These are phyloP conservation scores for Centrocercus urophasianus DNA, from an alignment of 2,113 vertebrate species.

Conservation along the genomic window DNA sequence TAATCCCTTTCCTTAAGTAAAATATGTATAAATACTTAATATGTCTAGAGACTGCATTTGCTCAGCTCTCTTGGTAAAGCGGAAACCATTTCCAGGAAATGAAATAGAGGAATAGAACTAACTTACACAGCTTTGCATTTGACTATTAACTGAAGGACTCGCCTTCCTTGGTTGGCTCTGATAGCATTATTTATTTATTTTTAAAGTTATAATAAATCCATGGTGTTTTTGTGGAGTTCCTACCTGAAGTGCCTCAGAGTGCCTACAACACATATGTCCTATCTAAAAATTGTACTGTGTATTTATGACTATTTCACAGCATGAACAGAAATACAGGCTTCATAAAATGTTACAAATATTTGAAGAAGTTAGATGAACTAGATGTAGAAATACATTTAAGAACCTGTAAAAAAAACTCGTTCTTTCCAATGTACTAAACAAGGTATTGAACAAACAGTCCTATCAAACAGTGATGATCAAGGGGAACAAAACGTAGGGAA, in stretches of 20 bases:
- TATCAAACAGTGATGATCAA: not conserved
- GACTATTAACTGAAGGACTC: not conserved
- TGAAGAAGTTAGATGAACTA: not conserved
- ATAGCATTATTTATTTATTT: not conserved
- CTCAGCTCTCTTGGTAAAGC: not conserved
- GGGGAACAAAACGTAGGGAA: not conserved
- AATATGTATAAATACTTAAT: not conserved
- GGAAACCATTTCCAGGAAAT: not conserved
- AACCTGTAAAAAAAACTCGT: not conserved
- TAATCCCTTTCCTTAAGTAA: not conserved
- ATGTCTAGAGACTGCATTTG: not conserved
- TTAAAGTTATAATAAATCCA: not conserved
- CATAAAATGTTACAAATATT: not conserved
- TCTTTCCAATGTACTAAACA: not conserved
- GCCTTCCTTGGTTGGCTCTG: not conserved
- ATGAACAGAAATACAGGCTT: not conserved
- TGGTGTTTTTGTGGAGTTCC: not conserved
- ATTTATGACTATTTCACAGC: not conserved
- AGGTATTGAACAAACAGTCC: accelerated
- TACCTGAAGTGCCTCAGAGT: not conserved
- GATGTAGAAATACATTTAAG: not conserved
- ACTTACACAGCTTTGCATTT: not conserved
- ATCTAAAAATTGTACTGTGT: not conserved
- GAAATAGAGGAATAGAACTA: not conserved
- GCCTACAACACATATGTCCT: not conserved